Percentiles rank a stretch among this genome's conserved stretches.
phyloP scores from a whole-genome alignment of 1,140 invertebrate species.

The Brachionus koreanus region DNA sequence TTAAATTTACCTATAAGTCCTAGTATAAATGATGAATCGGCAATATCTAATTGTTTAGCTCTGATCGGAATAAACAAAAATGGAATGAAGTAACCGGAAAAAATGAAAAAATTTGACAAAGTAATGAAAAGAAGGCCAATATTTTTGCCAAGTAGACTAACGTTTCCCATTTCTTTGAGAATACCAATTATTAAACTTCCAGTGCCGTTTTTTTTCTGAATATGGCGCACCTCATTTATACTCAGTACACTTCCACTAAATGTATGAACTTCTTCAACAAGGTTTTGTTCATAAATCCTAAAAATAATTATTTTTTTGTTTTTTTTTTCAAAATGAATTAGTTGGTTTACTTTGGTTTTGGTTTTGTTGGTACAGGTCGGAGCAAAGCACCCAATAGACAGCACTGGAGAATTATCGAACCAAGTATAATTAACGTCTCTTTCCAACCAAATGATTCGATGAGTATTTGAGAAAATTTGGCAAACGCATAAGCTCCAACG shows the following conservation, averaged over 20 bases:
- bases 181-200: neutral
- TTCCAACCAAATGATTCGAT: constrained; percentile 52
- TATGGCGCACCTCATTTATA: neutral
- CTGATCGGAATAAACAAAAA: constrained; percentile 27
- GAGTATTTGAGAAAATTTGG: constrained; percentile 50
- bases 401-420: constrained; percentile 27
- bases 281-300: neutral
- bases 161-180: constrained; percentile 34
- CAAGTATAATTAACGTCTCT: constrained; percentile 45
- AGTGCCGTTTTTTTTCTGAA: neutral
- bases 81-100: constrained; percentile 37
- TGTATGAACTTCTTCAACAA: neutral
- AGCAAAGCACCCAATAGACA: constrained; percentile 31
- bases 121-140: constrained; percentile 12
- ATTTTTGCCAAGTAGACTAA: constrained; percentile 12
- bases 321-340: neutral
- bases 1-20: neutral
- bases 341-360: neutral
- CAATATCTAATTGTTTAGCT: constrained; percentile 18
- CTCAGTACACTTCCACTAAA: constrained; percentile 32
- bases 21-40: neutral
- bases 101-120: constrained; percentile 27
- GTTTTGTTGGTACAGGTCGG: constrained; percentile 12
- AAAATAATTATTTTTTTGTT: neutral
- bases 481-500: constrained; percentile 54